These are phyloP conservation scores for Thecocarcelia acutangulata DNA, from an alignment of 2,888 invertebrate species.

Conservation along the genomic window DNA sequence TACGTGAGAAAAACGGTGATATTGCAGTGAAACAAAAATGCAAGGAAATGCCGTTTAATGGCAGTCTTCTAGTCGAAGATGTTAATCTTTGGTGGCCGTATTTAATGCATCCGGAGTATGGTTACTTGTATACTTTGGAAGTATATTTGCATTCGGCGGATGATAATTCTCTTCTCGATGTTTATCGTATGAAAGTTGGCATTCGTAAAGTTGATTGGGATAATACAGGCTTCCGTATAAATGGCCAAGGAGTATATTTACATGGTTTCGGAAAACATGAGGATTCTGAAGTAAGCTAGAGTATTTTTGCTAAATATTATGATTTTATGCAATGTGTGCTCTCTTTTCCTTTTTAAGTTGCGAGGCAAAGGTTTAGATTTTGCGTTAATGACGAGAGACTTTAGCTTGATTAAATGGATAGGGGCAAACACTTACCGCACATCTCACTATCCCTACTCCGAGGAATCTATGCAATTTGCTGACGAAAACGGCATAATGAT, in stretches of 20 bases:
- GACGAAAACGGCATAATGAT: conserved; percentile 96
- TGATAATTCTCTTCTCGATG: conserved; percentile 83
- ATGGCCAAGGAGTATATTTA: conserved; percentile 92
- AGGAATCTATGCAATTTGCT: conserved; percentile 96
- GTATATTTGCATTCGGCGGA: conserved; percentile 78
- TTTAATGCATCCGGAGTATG: conserved; percentile 90
- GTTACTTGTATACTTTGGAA: conserved; percentile 92
- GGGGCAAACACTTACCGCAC: conserved; percentile 97
- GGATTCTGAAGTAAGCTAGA: conserved; percentile 90
- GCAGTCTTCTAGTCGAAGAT: conserved; percentile 85
- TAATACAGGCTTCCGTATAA: conserved; percentile 88
- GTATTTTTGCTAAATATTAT: not conserved
- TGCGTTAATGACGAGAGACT: conserved; percentile 93
- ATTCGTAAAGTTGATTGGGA: conserved; percentile 91
- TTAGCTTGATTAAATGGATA: conserved; percentile 96
- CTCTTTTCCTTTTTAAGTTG: conserved; percentile 83
- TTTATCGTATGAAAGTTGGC: conserved; percentile 92
- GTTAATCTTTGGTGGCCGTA: conserved; percentile 97
- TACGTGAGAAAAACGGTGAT: conserved; percentile 83
- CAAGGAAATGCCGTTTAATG: conserved; percentile 80
- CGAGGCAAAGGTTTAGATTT: conserved; percentile 96
- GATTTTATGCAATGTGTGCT: not conserved
- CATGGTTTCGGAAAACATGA: conserved; percentile 97
- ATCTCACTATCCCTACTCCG: conserved; percentile 98
- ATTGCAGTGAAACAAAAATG: conserved; percentile 83